Percentiles rank a stretch among this genome's conserved stretches.
These are phyloP conservation scores for Eledona agricola DNA, from an alignment of 2,888 invertebrate genomes.

Conservation along the genomic window DNA sequence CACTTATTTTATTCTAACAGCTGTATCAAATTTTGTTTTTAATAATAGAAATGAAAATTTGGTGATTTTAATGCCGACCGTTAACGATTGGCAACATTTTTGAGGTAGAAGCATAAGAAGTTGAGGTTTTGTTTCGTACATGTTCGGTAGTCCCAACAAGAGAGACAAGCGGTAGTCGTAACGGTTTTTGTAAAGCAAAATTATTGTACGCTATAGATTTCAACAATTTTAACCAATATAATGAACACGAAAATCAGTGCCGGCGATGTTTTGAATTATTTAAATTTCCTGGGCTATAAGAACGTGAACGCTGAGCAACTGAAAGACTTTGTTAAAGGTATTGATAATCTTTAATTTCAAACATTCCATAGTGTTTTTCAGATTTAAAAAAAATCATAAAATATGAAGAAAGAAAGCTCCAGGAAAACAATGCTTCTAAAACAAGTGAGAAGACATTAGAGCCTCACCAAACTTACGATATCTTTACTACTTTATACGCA, in stretches of 20 bases:
- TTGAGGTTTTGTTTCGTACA: too few species aligned
- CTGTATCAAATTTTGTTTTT: too few species aligned
- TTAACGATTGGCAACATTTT: too few species aligned
- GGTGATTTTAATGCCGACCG: too few species aligned
- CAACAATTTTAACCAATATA: conserved; percentile 29
- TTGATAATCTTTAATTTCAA: conserved; percentile 8
- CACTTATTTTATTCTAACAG: too few species aligned
- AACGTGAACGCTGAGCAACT: conserved; percentile 78
- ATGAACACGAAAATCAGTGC: conserved; percentile 68
- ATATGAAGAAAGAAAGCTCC: conserved; percentile 63
- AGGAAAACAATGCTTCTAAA: conserved; percentile 11
- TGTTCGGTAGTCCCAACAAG: too few species aligned
- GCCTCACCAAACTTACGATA: conserved; percentile 35
- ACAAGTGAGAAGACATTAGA: conserved; percentile 1
- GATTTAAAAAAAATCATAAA: conserved; percentile 75
- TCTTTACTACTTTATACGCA: conserved; percentile 57
- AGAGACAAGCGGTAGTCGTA: neutral
- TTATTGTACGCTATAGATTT: too few species aligned
- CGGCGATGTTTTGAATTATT: conserved; percentile 75
- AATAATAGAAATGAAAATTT: too few species aligned
- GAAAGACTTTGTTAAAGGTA: conserved; percentile 82
- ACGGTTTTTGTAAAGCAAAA: neutral
- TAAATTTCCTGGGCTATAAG: conserved; percentile 79
- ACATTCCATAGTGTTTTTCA: conserved; percentile 55
- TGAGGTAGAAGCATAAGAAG: too few species aligned